Evolutionary conservation across 2,113 vertebrate species (phyloP), one percentile per base, ranked within the genome.

Genomic region (Acrocephalus kingi): DNA sequence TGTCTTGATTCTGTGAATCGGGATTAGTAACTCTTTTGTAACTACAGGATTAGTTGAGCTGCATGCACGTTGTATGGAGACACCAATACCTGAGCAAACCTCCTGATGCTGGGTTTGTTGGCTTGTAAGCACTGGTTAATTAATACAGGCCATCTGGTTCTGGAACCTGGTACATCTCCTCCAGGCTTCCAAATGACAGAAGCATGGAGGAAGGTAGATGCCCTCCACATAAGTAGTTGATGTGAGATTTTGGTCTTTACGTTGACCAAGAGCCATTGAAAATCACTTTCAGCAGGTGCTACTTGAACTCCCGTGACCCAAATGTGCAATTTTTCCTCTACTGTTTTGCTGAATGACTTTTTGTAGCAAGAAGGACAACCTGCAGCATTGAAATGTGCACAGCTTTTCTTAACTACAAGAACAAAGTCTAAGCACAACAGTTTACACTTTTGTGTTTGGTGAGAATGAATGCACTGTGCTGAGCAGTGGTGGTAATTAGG

Each of bases 1-100:
- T 86, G 15, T 90, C 94, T 95, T 91, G 96, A 96, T 97, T 97
- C 96, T 94, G 71, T 96, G 93, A 97, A 97, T 96, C 96, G 4
- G 95, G 93, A 89, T 84, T 72, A 61, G 28, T 74, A 75, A 51
- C 51, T 83, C 28, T 37, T 67, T 37, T 67, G 35, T 77, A 81
- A 93, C 85, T 93, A 81, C 20, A 43, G 7, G 83, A 41, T 81
- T 71, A 74, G 80, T 68, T 75, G 76, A 84, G 46, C 76, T 77
- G 76, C 22, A 13, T 49, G 88, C 88, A 96, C 93, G 93, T 96
- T 95, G 76, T 75, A 19, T 37, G 61, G 69, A 78, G 52, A 78
- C 41, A 33, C 30, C 13, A 21, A 45, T 71, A 27, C 59, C 4
- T 41, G 5, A 93, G 37, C 12, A n/a, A 86, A 48, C 27, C 14